Conservation (phyloP, 1,140 invertebrate genomes). For the Rhyzopertha dominica region DNA sequence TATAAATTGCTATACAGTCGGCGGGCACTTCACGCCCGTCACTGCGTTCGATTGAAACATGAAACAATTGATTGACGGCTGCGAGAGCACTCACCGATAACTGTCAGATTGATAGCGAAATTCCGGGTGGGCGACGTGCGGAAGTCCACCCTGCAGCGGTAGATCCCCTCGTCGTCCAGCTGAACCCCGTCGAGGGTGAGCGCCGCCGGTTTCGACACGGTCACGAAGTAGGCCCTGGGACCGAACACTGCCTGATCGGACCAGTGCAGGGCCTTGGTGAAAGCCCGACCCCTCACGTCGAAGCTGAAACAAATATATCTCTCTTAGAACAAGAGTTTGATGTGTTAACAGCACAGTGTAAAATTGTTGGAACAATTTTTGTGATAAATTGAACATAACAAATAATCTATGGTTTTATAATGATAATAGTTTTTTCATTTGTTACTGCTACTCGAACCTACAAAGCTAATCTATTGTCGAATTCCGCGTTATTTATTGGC, state of each 20-base stretch:
- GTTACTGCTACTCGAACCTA: too few relatives aligned
- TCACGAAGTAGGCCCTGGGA: slow-evolving; percentile 73
- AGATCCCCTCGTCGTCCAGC: slow-evolving; percentile 76
- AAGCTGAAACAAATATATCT: slow-evolving; percentile 58
- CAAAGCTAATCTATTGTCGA: too few relatives aligned
- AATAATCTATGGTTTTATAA: too few relatives aligned
- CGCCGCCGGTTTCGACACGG: slow-evolving; percentile 66
- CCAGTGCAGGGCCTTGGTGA: slow-evolving; percentile 72
- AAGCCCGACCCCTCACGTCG: slow-evolving; percentile 70
- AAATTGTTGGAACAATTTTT: too few relatives aligned
- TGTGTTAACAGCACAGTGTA: too few relatives aligned
- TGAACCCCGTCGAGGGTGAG: slow-evolving; percentile 77
- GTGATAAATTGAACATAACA: too few relatives aligned
- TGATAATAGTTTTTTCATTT: too few relatives aligned
- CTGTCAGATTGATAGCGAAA: slow-evolving; percentile 82
- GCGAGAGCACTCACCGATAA: slow-evolving; percentile 70
- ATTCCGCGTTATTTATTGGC: too few relatives aligned
- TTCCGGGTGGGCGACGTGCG: slow-evolving; percentile 85
- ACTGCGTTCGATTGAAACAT: too few relatives aligned
- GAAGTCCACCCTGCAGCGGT: slow-evolving; percentile 86
- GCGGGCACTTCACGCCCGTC: too few relatives aligned
- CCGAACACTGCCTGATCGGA: slow-evolving; percentile 71
- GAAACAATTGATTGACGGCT: slow-evolving; percentile 2
- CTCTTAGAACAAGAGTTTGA: too few relatives aligned
- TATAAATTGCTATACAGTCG: too few relatives aligned